A percentile compares a stretch with the other conserved stretches of the same genome.
Conservation (phyloP, 2,888 invertebrate species). For the Conomelus anceps region DNA sequence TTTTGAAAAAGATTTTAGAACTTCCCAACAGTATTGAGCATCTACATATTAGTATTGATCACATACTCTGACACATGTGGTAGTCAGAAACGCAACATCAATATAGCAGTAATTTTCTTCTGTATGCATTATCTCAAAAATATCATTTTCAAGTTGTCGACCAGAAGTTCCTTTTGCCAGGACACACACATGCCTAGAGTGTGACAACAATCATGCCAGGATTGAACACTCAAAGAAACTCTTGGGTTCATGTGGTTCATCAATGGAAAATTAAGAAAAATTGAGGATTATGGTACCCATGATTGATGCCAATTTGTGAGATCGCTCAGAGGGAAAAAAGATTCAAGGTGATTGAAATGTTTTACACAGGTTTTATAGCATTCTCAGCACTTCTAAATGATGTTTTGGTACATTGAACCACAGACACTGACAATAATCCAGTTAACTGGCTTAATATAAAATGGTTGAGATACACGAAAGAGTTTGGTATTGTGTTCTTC, state of each 20-base stretch:
- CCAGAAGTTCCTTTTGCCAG: no score
- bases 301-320: constrained; percentile 17
- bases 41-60: no score
- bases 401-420: not conserved
- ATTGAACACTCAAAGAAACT: constrained; percentile 9
- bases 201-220: constrained; percentile 14
- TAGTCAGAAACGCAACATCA: no score
- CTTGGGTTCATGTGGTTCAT: not conserved
- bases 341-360: not conserved
- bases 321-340: constrained; percentile 10
- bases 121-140: no score
- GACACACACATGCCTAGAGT: constrained; percentile 16
- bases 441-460: not conserved
- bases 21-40: no score
- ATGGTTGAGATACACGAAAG: not conserved
- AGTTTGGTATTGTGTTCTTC: constrained; percentile 1
- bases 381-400: not conserved
- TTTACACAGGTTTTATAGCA: not conserved
- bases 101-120: no score
- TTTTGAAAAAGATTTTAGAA: no score
- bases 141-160: no score
- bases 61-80: no score
- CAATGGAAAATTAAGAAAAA: not conserved
- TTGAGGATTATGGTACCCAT: constrained; percentile 15
- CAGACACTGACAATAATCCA: not conserved